Base-by-base conservation (phyloP, 2,113 vertebrate species). In the Vidua chalybeata region DNA sequence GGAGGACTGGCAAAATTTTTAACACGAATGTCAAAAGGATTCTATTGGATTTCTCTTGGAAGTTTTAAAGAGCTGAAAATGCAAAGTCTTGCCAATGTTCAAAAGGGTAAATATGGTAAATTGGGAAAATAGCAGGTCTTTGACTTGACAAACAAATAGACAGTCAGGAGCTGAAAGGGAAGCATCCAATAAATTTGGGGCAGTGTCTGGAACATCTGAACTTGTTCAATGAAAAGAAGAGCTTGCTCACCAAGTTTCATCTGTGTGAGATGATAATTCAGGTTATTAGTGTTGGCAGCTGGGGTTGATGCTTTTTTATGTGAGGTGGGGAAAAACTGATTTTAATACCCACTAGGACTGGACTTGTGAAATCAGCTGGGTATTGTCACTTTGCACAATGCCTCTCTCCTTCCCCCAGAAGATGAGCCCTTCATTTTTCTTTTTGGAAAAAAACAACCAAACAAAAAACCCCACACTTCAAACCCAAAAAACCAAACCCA, bases 371-470 rank as follows among this genome's bases (percentile, higher is more conserved):
- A 22, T 67, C 49, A 83, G 10, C 52, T 68, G 62, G 23, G 8
- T 12, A 11, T 23, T 66, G 33, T 30, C 46, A 30, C 37, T 73
- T 71, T 31, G 13, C 11, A 58, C 9, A 13, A 11, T 15, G 4
- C 7, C 6, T 55, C 28, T 76, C 14, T 41, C 18, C 55, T 48
- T 17, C 27, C 4, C 6, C 4, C 4, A 10, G 8, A 3, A 35
- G 33, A n/a, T 1, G 15, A 37, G 14, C 2, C 15, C 9, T 51
- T 75, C 2, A 8, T n/a, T 69, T 46, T 30, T 2, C 13, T 48
- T 39, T 28, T 22, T 26, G 0, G 41, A 2, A n/a, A 31, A 5
- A 26, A 28, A 3, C 22, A 51, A 41, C 6, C 3, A 35, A 63
- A 6, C 2, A 43, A 45, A 35, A 35, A 22, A 13, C 4, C 2